Evolutionary conservation across 2,888 invertebrate species (phyloP).

Genomic region (Entomobrya multifasciata): DNA sequence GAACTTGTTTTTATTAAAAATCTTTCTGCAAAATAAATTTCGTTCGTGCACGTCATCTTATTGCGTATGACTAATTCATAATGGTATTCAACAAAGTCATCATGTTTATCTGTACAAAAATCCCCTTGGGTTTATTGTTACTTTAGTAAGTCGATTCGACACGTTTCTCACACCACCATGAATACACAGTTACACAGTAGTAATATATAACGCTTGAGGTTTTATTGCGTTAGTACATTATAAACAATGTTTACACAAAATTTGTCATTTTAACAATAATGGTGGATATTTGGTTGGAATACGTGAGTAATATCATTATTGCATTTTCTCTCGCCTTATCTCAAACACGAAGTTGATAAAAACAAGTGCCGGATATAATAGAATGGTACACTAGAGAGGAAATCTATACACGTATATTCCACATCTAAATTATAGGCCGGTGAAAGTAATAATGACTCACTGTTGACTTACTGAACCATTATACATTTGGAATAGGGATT

Average conservation of each 20-base stretch:
- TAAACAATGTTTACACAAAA: neutral
- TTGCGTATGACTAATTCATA: no score
- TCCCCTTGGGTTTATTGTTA: no score
- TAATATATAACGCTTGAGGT: neutral
- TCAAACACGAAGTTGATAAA: neutral
- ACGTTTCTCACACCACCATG: neutral
- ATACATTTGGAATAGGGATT: no score
- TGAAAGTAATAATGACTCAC: neutral
- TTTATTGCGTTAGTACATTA: neutral
- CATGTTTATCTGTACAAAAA: no score
- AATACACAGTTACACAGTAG: no score
- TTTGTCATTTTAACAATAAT: slow-evolving; percentile 5
- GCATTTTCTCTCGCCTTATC: neutral
- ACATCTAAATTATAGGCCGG: neutral
- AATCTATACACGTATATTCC: neutral
- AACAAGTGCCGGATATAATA: neutral
- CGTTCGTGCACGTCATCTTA: no score
- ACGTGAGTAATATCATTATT: neutral
- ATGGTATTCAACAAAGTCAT: no score
- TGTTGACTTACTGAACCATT: neutral
- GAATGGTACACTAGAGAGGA: neutral
- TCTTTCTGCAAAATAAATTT: no score
- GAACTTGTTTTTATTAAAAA: no score
- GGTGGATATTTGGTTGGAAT: no score
- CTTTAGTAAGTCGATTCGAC: neutral